phyloP scores from a whole-genome alignment of 2,113 vertebrate genomes.

The Carassius carassius region DNA sequence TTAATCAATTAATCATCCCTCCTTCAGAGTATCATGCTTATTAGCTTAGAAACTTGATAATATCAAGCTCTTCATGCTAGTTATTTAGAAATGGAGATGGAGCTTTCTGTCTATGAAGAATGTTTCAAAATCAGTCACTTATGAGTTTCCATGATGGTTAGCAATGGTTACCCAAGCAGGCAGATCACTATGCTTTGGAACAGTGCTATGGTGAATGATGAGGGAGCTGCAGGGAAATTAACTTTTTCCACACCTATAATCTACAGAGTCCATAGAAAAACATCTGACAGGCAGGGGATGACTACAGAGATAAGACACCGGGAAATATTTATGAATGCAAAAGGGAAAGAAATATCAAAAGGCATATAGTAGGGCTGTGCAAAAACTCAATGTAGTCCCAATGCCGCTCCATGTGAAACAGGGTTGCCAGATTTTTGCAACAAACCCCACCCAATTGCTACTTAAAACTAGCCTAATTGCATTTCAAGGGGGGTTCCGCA shows the following conservation, averaged over 20 bases:
- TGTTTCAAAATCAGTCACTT: not conserved
- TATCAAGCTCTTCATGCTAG: not conserved
- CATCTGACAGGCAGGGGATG: not conserved
- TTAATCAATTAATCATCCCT: no score
- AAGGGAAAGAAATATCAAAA: not conserved
- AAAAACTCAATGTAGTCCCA: no score
- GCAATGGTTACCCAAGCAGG: not conserved
- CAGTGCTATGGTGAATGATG: not conserved
- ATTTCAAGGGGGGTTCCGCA: no score
- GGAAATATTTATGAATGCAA: constrained; percentile 9
- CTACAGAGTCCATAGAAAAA: constrained; percentile 17
- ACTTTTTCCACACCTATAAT: constrained; percentile 37
- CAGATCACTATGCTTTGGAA: not conserved
- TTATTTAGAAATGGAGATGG: not conserved
- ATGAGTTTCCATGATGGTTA: not conserved
- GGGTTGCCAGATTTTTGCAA: no score
- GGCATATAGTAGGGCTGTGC: not conserved
- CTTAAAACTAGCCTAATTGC: no score
- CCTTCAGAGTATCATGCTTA: not conserved
- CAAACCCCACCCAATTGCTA: no score
- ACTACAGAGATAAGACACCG: constrained; percentile 36
- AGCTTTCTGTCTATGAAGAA: not conserved
- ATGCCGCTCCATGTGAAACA: no score
- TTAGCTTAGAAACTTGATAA: not conserved
- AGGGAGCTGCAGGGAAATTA: constrained; percentile 24